These are phyloP conservation scores for Ornithoptera alexandrae DNA, from an alignment of 2,888 invertebrate genomes.

Conservation along the genomic window DNA sequence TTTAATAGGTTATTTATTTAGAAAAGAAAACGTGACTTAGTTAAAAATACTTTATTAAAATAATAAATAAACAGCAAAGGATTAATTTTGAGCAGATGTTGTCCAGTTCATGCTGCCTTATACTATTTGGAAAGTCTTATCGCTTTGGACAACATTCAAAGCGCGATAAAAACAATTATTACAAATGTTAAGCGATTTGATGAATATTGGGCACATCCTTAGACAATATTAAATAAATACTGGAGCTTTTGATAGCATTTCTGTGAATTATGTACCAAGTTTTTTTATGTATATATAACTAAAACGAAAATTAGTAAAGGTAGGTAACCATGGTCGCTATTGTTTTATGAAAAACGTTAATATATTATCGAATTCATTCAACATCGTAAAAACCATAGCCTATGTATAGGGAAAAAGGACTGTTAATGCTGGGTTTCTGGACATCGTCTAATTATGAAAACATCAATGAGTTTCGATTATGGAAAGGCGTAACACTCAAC, in stretches of 20 bases:
- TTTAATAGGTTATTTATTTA: neutral
- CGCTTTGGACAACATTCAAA: slow-evolving; percentile 37
- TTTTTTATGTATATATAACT: neutral
- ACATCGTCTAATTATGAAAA: too few relatives aligned
- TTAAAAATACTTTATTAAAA: slow-evolving; percentile 76
- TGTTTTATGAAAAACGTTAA: too few relatives aligned
- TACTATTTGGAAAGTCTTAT: slow-evolving; percentile 5
- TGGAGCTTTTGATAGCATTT: neutral
- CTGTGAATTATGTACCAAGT: neutral
- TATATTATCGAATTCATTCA: neutral
- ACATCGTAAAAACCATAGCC: neutral
- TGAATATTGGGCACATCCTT: neutral
- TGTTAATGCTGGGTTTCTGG: neutral
- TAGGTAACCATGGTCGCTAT: neutral
- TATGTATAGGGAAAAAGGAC: neutral
- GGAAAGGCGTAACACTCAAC: too few relatives aligned
- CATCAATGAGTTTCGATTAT: too few relatives aligned
- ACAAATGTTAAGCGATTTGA: slow-evolving; percentile 31
- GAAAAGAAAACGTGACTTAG: slow-evolving; percentile 30
- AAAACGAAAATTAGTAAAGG: neutral
- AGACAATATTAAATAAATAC: neutral
- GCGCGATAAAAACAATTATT: slow-evolving; percentile 50
- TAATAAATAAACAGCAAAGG: slow-evolving; percentile 76
- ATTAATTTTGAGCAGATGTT: slow-evolving; percentile 65
- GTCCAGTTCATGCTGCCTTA: slow-evolving; percentile 26